These are phyloP conservation scores for Pelosia muscerda DNA, from an alignment of 2,888 invertebrate species.

Conservation along the genomic window DNA sequence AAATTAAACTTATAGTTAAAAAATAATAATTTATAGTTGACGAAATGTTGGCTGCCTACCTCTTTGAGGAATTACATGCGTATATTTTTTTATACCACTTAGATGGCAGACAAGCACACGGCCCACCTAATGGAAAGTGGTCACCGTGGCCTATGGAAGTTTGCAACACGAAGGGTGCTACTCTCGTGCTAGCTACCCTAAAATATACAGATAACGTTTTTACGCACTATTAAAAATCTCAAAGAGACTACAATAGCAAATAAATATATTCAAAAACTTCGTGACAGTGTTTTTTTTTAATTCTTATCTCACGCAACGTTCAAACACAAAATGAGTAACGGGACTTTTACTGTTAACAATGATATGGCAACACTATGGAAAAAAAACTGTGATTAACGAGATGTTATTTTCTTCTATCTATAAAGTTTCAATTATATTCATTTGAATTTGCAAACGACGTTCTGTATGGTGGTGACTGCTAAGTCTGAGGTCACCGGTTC, in stretches of 20 bases:
- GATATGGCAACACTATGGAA: conserved; percentile 1
- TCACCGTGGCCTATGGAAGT: too few species aligned
- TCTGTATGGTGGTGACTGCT: background rate
- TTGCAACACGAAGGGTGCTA: too few species aligned
- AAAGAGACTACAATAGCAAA: background rate
- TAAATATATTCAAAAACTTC: conserved; percentile 8
- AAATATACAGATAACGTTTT: too few species aligned
- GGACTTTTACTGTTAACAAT: conserved; percentile 14
- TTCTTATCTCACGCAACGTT: conserved; percentile 2
- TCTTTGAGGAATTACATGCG: too few species aligned
- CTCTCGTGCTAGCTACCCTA: too few species aligned
- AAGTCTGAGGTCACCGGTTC: background rate
- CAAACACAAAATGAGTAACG: conserved; percentile 16
- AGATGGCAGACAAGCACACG: too few species aligned
- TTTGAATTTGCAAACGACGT: background rate
- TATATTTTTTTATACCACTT: too few species aligned
- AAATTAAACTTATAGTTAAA: too few species aligned
- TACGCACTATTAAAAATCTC: background rate
- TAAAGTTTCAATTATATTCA: background rate
- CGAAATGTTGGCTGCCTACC: too few species aligned
- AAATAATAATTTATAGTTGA: too few species aligned
- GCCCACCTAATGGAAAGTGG: too few species aligned
- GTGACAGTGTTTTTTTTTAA: conserved; percentile 1
- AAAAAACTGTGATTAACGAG: conserved; percentile 5
- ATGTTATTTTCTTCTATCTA: background rate